A percentile compares a stretch with the other conserved stretches of the same genome.
phyloP scores from a whole-genome alignment of 2,888 invertebrate species.

The Noctua comes region DNA sequence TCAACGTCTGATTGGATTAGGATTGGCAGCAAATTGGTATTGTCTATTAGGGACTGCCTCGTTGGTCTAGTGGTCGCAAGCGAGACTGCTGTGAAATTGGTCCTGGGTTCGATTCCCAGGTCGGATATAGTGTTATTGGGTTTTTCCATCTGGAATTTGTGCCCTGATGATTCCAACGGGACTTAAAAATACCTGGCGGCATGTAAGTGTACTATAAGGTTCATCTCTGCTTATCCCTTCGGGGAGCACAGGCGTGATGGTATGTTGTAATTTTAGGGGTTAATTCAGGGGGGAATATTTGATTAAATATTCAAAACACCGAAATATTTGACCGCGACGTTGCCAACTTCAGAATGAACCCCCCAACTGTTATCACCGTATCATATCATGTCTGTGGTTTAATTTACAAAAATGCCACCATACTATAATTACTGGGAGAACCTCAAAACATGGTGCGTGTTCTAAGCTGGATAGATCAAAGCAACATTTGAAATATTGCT shows the following conservation, averaged over 20 bases:
- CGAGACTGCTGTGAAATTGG: too few relatives aligned
- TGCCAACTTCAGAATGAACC: background rate
- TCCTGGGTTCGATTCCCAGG: background rate
- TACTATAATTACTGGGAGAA: background rate
- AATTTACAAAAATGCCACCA: background rate
- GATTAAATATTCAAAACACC: background rate
- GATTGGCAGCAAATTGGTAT: background rate
- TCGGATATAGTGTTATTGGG: background rate
- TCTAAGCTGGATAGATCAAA: background rate
- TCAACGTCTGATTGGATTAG: constrained; percentile 4
- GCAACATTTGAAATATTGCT: constrained; percentile 19
- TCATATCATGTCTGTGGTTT: background rate
- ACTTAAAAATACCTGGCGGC: too few relatives aligned
- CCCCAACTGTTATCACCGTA: background rate
- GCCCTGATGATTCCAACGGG: too few relatives aligned
- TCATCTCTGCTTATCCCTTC: too few relatives aligned
- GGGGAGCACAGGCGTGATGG: too few relatives aligned
- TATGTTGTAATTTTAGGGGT: too few relatives aligned
- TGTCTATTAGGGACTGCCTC: background rate
- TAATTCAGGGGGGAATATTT: too few relatives aligned
- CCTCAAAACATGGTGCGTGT: background rate
- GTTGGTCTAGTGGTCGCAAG: background rate
- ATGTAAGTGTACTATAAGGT: too few relatives aligned
- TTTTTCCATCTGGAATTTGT: background rate
- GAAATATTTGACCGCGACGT: background rate